A percentile compares a stretch with the other conserved stretches of the same genome.
These are phyloP conservation scores for Gasterosteus nipponicus DNA, from an alignment of 2,113 vertebrate genomes.

Conservation along the genomic window DNA sequence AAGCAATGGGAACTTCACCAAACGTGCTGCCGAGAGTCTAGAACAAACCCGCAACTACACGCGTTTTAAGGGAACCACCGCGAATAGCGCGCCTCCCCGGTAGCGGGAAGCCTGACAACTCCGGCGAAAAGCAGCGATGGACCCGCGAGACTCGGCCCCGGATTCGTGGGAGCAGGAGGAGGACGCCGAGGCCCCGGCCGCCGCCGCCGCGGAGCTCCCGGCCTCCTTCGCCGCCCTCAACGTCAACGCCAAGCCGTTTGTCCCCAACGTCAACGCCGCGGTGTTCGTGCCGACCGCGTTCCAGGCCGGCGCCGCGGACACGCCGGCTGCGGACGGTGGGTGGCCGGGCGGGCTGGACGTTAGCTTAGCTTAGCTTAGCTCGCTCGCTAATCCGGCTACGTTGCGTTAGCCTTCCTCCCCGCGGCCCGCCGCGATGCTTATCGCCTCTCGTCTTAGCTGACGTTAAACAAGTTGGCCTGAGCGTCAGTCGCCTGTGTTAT, in stretches of 20 bases:
- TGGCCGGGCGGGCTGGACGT: constrained; percentile 51
- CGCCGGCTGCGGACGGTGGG: constrained; percentile 67
- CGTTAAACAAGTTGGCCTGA: constrained; percentile 57
- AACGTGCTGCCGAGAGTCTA: constrained; percentile 55
- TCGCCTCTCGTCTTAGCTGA: constrained; percentile 19
- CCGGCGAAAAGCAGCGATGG: constrained; percentile 75
- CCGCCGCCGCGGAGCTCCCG: constrained; percentile 86
- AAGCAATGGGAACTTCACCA: constrained; percentile 70
- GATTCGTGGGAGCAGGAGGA: constrained; percentile 99
- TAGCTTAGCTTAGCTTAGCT: constrained; percentile 68
- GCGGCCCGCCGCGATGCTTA: constrained; percentile 31
- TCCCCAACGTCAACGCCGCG: constrained; percentile 93
- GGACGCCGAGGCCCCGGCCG: constrained; percentile 87
- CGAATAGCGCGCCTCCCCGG: background rate
- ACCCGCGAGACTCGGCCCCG: constrained; percentile 92
- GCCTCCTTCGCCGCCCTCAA: constrained; percentile 92
- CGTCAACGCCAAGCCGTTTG: constrained; percentile 96
- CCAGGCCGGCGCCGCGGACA: constrained; percentile 64
- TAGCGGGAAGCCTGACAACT: constrained; percentile 49
- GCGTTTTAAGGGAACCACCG: constrained; percentile 1
- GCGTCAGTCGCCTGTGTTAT: background rate
- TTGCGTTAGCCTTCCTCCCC: constrained; percentile 54
- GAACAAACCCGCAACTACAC: constrained; percentile 50
- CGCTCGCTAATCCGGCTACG: constrained; percentile 66
- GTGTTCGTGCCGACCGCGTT: constrained; percentile 93